A percentile compares a stretch with the other conserved stretches of the same genome.
Conservation (phyloP, 2,113 vertebrate genomes). For the Lontra canadensis region DNA sequence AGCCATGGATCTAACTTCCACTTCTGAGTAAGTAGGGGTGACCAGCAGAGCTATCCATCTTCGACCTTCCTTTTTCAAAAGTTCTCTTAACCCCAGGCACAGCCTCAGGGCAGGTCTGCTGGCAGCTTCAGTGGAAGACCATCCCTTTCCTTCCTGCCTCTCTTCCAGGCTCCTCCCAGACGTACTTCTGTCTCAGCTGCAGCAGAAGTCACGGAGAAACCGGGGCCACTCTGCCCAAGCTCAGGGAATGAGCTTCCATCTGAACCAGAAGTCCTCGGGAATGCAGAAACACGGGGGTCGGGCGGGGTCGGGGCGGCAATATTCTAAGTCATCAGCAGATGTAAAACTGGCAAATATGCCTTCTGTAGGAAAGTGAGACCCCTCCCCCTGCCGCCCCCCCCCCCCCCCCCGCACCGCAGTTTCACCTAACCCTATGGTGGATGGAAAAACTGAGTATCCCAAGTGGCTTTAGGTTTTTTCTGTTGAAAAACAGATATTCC, state of each 20-base stretch:
- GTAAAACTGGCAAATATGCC: not conserved
- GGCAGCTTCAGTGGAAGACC: constrained; percentile 64
- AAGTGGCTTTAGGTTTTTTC: not conserved
- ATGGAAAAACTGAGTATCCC: not conserved
- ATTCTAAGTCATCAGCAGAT: not conserved
- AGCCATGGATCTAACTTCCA: not conserved
- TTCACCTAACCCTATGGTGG: not conserved
- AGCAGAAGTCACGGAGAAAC: not conserved
- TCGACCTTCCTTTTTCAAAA: constrained; percentile 36
- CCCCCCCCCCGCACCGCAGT: too few species aligned
- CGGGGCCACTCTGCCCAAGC: not conserved
- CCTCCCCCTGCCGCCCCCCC: too few species aligned
- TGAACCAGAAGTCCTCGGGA: not conserved
- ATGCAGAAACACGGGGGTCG: too few species aligned
- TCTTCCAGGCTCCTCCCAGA: constrained; percentile 72
- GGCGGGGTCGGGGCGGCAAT: too few species aligned
- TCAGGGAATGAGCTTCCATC: rapidly evolving
- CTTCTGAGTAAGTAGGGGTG: not conserved
- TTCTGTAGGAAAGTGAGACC: not conserved
- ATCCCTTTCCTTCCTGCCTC: constrained; percentile 77
- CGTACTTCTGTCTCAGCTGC: not conserved
- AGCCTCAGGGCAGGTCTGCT: constrained; percentile 65
- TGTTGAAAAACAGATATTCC: not conserved
- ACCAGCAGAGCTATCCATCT: not conserved
- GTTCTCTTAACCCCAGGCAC: constrained; percentile 30